These are phyloP conservation scores for Synergus laeviventris DNA, from an alignment of 2,888 invertebrate species.

Conservation along the genomic window DNA sequence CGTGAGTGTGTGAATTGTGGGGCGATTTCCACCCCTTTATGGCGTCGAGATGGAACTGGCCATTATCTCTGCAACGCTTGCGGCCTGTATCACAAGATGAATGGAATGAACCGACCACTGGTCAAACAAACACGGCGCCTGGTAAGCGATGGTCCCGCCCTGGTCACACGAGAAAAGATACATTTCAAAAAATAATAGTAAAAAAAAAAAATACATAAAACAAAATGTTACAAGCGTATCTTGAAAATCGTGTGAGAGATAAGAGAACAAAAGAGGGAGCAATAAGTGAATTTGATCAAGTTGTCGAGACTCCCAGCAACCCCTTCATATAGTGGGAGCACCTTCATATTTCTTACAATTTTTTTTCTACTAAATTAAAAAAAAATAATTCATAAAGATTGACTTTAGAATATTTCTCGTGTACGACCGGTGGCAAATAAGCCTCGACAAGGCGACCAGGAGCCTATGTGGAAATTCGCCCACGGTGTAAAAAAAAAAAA, in stretches of 20 bases:
- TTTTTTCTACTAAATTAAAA: slow-evolving; percentile 30
- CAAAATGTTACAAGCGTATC: not conserved
- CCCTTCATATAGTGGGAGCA: not conserved
- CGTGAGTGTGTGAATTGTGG: slow-evolving; percentile 99
- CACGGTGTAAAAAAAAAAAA: slow-evolving; percentile 60
- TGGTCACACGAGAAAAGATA: slow-evolving; percentile 43
- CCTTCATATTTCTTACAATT: slow-evolving; percentile 4
- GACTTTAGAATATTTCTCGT: slow-evolving; percentile 47
- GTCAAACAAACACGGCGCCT: slow-evolving; percentile 94
- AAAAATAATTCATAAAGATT: not conserved
- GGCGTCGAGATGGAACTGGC: slow-evolving; percentile 97
- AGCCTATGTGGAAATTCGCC: slow-evolving; percentile 76
- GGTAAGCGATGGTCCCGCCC: slow-evolving; percentile 81
- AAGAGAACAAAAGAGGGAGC: slow-evolving; percentile 41
- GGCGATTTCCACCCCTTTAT: slow-evolving; percentile 96
- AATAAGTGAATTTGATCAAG: slow-evolving; percentile 44
- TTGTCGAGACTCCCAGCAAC: too few species aligned
- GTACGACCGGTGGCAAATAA: slow-evolving; percentile 56
- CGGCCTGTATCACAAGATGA: slow-evolving; percentile 99
- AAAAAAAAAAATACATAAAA: not conserved
- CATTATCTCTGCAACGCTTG: slow-evolving; percentile 99
- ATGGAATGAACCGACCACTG: slow-evolving; percentile 94
- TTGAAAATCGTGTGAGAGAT: not conserved
- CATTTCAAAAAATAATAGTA: not conserved
- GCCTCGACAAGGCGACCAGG: slow-evolving; percentile 63